Percentiles rank a stretch among this genome's conserved stretches.
phyloP scores from a whole-genome alignment of 2,797 vertebrate genomes.

The Luscinia luscinia region DNA sequence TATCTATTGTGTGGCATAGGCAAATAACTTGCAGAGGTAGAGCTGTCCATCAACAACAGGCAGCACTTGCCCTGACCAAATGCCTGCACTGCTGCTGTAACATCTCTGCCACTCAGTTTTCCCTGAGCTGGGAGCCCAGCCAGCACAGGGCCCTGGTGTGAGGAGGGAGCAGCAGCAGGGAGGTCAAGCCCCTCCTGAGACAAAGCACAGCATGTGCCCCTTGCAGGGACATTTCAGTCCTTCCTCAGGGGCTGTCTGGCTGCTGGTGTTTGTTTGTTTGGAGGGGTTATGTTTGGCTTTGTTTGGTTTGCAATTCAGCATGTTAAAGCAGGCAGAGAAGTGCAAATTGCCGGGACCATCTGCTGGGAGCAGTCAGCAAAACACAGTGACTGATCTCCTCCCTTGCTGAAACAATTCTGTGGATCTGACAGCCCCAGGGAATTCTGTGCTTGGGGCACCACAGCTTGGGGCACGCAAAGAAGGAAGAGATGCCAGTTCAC shows the following conservation, averaged over 20 bases:
- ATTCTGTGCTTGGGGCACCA: not conserved
- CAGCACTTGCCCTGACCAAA: not conserved
- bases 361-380: constrained; percentile 52
- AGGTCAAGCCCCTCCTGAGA: not conserved
- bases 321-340: constrained; percentile 43
- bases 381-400: not conserved
- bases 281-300: constrained; percentile 43
- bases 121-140: not conserved
- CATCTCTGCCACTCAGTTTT: not conserved
- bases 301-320: constrained; percentile 51
- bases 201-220: too few relatives aligned
- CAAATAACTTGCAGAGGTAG: constrained; percentile 1
- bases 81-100: not conserved
- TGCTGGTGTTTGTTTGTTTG: constrained; percentile 32
- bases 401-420: not conserved
- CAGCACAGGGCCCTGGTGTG: rapidly evolving
- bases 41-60: not conserved
- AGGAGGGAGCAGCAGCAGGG: not conserved
- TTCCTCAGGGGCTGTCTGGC: not conserved
- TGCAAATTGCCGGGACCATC: constrained; percentile 41
- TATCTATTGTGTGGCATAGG: constrained; percentile 9
- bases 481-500: not conserved
- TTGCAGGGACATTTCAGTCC: not conserved
- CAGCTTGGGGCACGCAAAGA: not conserved
- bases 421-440: not conserved